phyloP scores from a whole-genome alignment of 1,140 invertebrate genomes.

The Homarus americanus region DNA sequence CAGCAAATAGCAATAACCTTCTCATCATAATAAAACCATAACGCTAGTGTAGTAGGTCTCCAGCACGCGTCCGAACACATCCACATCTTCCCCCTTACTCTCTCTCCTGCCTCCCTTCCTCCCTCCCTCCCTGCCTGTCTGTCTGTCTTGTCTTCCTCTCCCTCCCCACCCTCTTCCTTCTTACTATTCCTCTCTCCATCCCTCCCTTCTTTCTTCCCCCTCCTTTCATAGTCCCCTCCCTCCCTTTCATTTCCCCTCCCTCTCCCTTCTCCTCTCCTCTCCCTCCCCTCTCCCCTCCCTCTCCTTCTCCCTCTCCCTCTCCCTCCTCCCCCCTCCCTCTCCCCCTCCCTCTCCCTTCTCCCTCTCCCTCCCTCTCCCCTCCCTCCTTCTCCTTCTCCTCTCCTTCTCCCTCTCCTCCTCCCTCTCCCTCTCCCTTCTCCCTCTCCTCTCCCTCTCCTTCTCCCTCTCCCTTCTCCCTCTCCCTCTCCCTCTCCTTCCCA shows the following conservation, averaged over 20 bases:
- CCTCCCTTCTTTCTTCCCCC: neutral
- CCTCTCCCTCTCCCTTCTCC: neutral
- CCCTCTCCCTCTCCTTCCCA: too few species aligned
- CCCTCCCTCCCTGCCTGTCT: neutral
- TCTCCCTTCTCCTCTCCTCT: neutral
- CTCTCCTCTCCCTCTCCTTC: neutral
- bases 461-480: neutral
- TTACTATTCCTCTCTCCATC: neutral
- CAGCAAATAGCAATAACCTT: constrained; percentile 52
- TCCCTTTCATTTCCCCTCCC: neutral
- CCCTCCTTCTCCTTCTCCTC: too few species aligned
- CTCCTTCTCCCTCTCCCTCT: neutral
- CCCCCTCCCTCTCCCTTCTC: neutral
- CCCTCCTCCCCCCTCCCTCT: neutral
- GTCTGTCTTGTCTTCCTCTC: neutral
- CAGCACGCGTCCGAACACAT: neutral
- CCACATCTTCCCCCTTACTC: constrained; percentile 3
- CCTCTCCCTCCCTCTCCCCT: neutral
- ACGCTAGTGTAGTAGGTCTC: constrained; percentile 38
- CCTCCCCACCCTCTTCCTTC: neutral
- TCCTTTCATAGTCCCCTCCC: neutral
- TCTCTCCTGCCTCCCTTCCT: neutral
- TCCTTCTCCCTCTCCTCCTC: neutral
- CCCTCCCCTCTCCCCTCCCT: neutral
- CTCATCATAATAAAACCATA: constrained; percentile 50